Evolutionary conservation across 2,888 invertebrate genomes (phyloP), one percentile per base, ranked within the genome.

Genomic region (Desoria tigrina): DNA sequence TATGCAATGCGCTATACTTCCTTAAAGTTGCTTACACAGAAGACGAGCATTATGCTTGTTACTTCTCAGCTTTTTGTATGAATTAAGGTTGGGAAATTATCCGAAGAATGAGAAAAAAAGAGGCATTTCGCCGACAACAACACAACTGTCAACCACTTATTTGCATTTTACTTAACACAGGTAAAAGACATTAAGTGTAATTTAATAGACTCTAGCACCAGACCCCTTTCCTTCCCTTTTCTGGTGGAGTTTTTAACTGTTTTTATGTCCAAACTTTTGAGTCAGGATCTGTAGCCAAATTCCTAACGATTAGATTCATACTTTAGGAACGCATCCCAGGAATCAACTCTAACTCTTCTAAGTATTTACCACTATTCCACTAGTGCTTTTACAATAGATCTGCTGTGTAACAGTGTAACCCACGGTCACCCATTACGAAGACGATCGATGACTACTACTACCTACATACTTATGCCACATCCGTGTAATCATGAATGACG

Each of bases 111-210:
- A 24, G 23, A 23, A 7, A 51, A 51, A 55, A 55, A 55, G 28
- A 55, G n/a, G 28, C 7, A 55, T 55, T 55, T 45, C 23, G 16
- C 55, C 51, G 51, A 42, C 57, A 57, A 42, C 42, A 23, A 42
- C 54, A 27, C 27, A 57, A 57, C 39, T 57, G 57, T 57, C 42
- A 57, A 21, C 57, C 57, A 42, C 26, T 57, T 39, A 39, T 23
- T 55, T 55, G 39, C 11, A 42, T 57, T 42, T 57, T 42, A 39
- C 23, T 55, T 55, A 28, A 55, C 51, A 3, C 7, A 45, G 21
- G 23, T 26, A 21, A 24, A 51, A 51, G 21, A 51, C 16, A 16
- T 51, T 24, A 51, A 51, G 21, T 51, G 24, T 26, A 24, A 51
- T 51, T 51, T 51, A 51, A 51, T 51, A 51, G 51, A 51, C 51